These are phyloP conservation scores for Delichon dasypus DNA, from an alignment of 2,797 vertebrate genomes.

Conservation along the genomic window DNA sequence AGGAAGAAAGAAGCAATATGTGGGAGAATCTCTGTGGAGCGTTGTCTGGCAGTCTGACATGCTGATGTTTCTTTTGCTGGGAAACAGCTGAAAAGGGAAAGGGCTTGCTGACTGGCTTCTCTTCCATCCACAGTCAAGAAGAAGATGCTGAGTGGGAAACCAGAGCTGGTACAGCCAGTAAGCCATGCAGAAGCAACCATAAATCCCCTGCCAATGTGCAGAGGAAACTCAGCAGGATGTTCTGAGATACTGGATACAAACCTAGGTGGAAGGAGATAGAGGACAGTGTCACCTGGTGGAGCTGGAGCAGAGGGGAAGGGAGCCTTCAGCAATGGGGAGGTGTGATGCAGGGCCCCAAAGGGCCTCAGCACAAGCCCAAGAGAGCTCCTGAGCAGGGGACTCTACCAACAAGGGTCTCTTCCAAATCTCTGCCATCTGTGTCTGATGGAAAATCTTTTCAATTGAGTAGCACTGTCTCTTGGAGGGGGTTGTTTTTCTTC, in stretches of 20 bases:
- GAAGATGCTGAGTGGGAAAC: background rate
- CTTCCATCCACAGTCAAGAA: background rate
- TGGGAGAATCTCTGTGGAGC: background rate
- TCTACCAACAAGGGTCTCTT: background rate
- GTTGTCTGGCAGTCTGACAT: background rate
- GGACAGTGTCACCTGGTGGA: background rate
- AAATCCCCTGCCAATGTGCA: background rate
- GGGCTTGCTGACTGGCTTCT: background rate
- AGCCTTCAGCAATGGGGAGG: fast-evolving
- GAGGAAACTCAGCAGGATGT: background rate
- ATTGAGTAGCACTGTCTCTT: background rate
- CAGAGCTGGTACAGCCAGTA: background rate
- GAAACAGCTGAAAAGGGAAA: background rate
- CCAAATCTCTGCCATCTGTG: background rate
- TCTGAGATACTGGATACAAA: background rate
- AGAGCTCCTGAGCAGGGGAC: fast-evolving
- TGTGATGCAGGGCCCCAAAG: background rate
- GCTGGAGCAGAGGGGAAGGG: background rate
- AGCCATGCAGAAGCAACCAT: background rate
- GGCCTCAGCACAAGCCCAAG: background rate
- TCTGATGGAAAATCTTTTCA: background rate
- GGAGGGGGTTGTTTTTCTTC: background rate
- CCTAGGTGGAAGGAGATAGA: background rate
- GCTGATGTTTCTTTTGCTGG: background rate
- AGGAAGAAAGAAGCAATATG: conserved; percentile 5